Conservation (phyloP, 1,140 invertebrate species). For the Leptinotarsa defecta region DNA sequence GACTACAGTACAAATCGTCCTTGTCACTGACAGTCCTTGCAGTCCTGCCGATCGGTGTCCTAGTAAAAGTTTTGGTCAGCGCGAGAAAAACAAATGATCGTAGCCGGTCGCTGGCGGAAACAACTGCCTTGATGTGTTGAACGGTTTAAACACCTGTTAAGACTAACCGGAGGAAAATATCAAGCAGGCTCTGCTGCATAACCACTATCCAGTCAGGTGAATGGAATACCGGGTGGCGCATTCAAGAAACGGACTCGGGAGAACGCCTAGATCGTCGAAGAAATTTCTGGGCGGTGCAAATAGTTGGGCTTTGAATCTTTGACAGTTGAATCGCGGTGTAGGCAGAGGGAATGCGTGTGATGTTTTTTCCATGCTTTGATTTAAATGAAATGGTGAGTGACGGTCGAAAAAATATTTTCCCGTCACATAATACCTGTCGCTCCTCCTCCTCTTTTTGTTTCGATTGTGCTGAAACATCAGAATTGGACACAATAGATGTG, state of each 20-base stretch:
- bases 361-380: not conserved
- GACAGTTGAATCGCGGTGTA: conserved; percentile 2
- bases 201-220: conserved; percentile 18
- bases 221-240: conserved; percentile 19
- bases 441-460: conserved; percentile 2
- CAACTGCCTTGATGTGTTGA: conserved; percentile 14
- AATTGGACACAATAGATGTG: not conserved
- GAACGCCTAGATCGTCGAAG: conserved; percentile 10
- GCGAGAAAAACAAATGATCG: conserved; percentile 11
- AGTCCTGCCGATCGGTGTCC: not conserved
- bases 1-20: not conserved
- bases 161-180: conserved; percentile 23
- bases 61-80: not conserved
- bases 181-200: conserved; percentile 13
- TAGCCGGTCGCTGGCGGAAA: not conserved
- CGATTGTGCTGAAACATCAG: not conserved
- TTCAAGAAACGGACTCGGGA: not conserved
- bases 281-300: conserved; percentile 14
- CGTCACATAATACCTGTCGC: conserved; percentile 7
- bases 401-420: conserved; percentile 1
- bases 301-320: conserved; percentile 2
- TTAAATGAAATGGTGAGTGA: conserved; percentile 6
- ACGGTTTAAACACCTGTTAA: conserved; percentile 23
- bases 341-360: conserved; percentile 1
- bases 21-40: not conserved